Evolutionary conservation across 2,113 vertebrate species (phyloP).

Genomic region (Rhagologus leucostigma): DNA sequence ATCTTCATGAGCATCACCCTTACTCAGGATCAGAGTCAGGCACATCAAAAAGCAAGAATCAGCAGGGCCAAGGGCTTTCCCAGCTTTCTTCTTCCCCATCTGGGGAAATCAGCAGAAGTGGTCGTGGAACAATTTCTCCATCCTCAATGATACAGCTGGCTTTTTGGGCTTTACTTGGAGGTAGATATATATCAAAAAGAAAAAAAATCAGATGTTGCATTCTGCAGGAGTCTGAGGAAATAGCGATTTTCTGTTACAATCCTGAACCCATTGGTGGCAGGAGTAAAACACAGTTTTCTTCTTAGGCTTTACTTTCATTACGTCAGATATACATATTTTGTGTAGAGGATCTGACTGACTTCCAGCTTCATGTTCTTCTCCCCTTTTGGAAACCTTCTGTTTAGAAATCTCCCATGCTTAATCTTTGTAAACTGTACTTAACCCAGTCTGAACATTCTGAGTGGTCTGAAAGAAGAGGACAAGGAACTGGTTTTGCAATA

Average conservation of each 20-base stretch:
- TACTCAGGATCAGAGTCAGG: neutral
- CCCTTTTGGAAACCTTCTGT: neutral
- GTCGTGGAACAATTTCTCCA: neutral
- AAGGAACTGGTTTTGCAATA: neutral
- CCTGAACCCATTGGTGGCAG: neutral
- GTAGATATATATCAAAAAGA: neutral
- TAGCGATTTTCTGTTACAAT: neutral
- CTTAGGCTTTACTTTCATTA: neutral
- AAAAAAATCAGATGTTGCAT: neutral
- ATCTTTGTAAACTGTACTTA: neutral
- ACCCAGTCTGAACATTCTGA: neutral
- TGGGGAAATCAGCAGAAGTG: neutral
- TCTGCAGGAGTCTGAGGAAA: neutral
- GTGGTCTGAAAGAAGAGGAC: neutral
- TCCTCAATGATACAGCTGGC: neutral
- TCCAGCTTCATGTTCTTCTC: neutral
- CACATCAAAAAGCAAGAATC: neutral
- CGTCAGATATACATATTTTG: neutral
- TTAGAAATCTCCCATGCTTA: neutral
- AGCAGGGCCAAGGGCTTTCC: neutral
- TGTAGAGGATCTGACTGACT: neutral
- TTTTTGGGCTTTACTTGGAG: neutral
- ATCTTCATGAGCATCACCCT: neutral
- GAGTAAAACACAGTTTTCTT: neutral
- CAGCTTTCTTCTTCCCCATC: neutral